Conservation (phyloP, 2,888 invertebrate genomes). For the Dryococelus australis region DNA sequence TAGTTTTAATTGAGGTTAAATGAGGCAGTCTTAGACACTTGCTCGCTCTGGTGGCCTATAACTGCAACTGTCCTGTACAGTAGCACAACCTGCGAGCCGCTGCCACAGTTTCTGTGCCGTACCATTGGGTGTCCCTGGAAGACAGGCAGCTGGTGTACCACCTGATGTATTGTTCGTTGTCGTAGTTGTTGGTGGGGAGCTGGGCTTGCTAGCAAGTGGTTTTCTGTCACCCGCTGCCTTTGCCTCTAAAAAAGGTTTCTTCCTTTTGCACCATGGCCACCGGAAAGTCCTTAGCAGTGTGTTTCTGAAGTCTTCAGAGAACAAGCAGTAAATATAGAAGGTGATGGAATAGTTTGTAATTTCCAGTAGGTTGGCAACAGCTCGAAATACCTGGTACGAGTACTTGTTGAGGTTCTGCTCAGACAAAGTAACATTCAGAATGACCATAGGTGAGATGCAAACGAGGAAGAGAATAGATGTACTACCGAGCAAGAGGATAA, state of each 20-base stretch:
- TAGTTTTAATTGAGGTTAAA: too few species aligned
- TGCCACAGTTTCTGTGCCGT: slow-evolving; percentile 33
- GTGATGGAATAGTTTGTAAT: slow-evolving; percentile 79
- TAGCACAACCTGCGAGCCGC: slow-evolving; percentile 26
- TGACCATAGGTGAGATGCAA: slow-evolving; percentile 76
- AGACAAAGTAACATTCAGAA: slow-evolving; percentile 72
- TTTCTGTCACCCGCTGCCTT: neutral
- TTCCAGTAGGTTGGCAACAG: slow-evolving; percentile 76
- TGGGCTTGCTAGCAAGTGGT: neutral
- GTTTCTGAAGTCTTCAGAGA: slow-evolving; percentile 78
- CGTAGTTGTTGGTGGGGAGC: slow-evolving; percentile 25
- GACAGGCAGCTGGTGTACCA: neutral
- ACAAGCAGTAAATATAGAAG: slow-evolving; percentile 80
- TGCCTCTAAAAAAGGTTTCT: neutral
- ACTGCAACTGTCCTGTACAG: neutral
- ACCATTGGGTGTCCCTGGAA: neutral
- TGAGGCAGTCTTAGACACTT: slow-evolving; percentile 25
- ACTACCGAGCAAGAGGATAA: slow-evolving; percentile 70
- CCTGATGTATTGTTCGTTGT: slow-evolving; percentile 29
- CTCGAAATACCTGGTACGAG: slow-evolving; percentile 74
- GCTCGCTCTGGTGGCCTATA: slow-evolving; percentile 19
- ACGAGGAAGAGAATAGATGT: slow-evolving; percentile 72
- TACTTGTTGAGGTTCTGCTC: slow-evolving; percentile 68
- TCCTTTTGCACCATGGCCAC: slow-evolving; percentile 60
- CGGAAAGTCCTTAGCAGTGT: slow-evolving; percentile 71